Evolutionary conservation across 1,140 invertebrate genomes (phyloP), one percentile per base, ranked within the genome.

Genomic region (Drosophila dunni): DNA sequence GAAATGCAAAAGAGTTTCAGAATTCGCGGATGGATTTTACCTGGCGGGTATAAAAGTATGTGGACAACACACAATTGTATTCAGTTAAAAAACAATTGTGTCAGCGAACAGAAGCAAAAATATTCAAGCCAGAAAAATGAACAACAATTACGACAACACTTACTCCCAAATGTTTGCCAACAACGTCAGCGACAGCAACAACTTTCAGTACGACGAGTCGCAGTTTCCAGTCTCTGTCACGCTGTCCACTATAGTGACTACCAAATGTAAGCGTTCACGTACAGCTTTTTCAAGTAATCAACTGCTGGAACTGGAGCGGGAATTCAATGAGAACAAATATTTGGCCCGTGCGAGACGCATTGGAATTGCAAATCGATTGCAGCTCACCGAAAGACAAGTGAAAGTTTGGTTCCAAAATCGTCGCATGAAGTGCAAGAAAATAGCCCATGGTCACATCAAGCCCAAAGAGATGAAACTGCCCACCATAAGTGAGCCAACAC

Each of bases 271-370:
- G 51, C 61, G 88, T 54, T 93, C 94, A 0, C 92, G 96, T 20
- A 98, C 97, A 0, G 96, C 97, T 0, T 98, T 97, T 89, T 96
- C 96, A 0, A 96, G 95, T 46, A 93, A 94, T 0, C 97, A 98
- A 88, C 92, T 98, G 9, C 94, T 97, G 1, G 95, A 97, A 76
- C 33, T 91, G 11, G 89, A 91, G 62, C 83, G 84, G 2, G 89
- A 91, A 54, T 91, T 90, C 24, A 72, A 95, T 64, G 93, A 94
- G 62, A 96, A 95, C 65, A 95, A 95, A 48, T 98, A 98, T 81
- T 93, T 98, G 1, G 96, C 95, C 46, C 93, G 97, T 40, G 95
- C 96, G 0, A 93, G 96, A 20, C 93, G 97, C 7, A 97, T 97
- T 15, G 95, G 97, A 85, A 94, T 98, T 79, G 96, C 97, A 0